Evolutionary conservation across 1,140 invertebrate genomes (phyloP).

Genomic region (Helicoverpa zea): DNA sequence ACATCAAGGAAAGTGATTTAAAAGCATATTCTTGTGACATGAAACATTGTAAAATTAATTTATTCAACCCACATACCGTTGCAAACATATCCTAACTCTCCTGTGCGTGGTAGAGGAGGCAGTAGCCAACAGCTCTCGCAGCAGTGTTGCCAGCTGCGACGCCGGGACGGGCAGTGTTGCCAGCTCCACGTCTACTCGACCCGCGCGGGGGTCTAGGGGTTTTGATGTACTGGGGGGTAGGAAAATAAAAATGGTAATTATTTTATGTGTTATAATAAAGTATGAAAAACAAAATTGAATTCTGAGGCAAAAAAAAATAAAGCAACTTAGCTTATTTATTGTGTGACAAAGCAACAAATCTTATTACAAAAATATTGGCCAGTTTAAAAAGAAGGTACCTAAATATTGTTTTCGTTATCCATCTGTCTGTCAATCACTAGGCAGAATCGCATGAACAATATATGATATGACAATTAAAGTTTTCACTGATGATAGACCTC

Average conservation of each 20-base stretch:
- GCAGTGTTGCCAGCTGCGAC: slow-evolving; percentile 79
- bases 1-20: no score
- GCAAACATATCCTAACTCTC: slow-evolving; percentile 65
- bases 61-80: slow-evolving; percentile 83
- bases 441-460: no score
- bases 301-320: no score
- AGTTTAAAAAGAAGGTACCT: no score
- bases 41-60: no score
- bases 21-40: no score
- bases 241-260: not conserved
- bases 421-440: no score
- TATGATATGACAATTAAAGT: no score
- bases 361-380: not conserved
- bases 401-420: no score
- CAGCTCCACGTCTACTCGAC: slow-evolving; percentile 91
- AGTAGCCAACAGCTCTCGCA: slow-evolving; percentile 66
- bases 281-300: no score
- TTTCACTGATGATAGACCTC: no score
- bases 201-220: slow-evolving; percentile 92
- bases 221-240: slow-evolving; percentile 53
- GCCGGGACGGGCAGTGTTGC: slow-evolving; percentile 90
- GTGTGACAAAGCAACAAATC: not conserved
- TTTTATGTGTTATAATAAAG: no score
- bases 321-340: not conserved
- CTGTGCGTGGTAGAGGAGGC: slow-evolving; percentile 61